Evolutionary conservation across 2,113 vertebrate species (phyloP).

Genomic region (Ammodytes marinus): DNA sequence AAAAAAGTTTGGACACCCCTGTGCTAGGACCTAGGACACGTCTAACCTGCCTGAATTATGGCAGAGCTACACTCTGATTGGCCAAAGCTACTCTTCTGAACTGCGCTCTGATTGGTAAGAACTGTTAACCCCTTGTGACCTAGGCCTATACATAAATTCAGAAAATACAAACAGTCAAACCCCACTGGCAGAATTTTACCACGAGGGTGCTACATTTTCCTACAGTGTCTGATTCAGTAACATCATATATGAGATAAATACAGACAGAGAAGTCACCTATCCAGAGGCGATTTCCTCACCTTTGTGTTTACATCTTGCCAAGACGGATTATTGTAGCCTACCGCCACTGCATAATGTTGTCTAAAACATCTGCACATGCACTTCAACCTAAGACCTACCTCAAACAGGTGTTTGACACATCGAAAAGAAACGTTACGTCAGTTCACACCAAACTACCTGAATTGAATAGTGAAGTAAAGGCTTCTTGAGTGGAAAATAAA

Average conservation of each 20-base stretch:
- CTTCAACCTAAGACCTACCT: neutral
- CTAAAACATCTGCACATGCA: neutral
- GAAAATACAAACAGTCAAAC: neutral
- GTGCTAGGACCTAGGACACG: no score
- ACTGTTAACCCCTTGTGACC: neutral
- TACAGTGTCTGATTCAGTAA: neutral
- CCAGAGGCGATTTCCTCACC: slow-evolving; percentile 36
- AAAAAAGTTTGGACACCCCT: no score
- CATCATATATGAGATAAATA: neutral
- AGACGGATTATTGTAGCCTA: slow-evolving; percentile 18
- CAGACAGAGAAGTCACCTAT: slow-evolving; percentile 33
- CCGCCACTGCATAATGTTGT: neutral
- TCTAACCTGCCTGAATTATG: no score
- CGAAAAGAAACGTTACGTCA: neutral
- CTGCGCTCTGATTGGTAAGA: no score
- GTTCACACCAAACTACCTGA: slow-evolving; percentile 8
- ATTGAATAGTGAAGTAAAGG: slow-evolving; percentile 23
- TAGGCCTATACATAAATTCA: neutral
- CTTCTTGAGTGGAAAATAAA: slow-evolving; percentile 44
- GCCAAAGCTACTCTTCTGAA: no score
- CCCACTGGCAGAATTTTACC: neutral
- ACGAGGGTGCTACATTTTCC: neutral
- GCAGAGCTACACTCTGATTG: no score
- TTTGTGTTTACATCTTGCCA: slow-evolving; percentile 62
- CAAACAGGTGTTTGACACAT: neutral